Conservation (phyloP, 2,888 invertebrate genomes). For the Cataglyphis albicans region DNA sequence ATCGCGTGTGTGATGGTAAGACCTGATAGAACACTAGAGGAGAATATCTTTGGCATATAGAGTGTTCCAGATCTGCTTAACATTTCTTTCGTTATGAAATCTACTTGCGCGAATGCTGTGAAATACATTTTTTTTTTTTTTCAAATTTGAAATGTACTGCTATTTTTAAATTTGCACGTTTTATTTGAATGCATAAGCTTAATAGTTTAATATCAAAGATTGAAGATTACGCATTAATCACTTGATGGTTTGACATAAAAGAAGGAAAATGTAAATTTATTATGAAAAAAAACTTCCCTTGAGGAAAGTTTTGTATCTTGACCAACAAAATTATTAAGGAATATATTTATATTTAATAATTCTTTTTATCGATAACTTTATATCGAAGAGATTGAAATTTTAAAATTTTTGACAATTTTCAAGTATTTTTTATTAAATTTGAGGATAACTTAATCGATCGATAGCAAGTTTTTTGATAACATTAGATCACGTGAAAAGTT, state of each 20-base stretch:
- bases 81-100: neutral
- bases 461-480: neutral
- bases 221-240: neutral
- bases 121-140: neutral
- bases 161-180: neutral
- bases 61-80: neutral
- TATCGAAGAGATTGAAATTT: neutral
- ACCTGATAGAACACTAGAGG: conserved; percentile 8
- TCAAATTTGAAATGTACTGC: neutral
- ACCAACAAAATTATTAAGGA: neutral
- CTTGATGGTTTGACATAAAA: neutral
- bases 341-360: conserved; percentile 14
- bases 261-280: neutral
- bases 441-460: neutral
- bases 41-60: neutral
- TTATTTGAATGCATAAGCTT: neutral
- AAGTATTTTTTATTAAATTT: neutral
- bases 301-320: neutral
- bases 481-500: conserved; percentile 1
- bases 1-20: neutral
- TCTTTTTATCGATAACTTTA: neutral
- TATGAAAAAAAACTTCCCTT: neutral
- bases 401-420: neutral
- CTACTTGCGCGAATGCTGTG: neutral
- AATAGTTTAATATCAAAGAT: neutral